Evolutionary conservation across 2,888 invertebrate species (phyloP).

Genomic region (Rapana venosa): DNA sequence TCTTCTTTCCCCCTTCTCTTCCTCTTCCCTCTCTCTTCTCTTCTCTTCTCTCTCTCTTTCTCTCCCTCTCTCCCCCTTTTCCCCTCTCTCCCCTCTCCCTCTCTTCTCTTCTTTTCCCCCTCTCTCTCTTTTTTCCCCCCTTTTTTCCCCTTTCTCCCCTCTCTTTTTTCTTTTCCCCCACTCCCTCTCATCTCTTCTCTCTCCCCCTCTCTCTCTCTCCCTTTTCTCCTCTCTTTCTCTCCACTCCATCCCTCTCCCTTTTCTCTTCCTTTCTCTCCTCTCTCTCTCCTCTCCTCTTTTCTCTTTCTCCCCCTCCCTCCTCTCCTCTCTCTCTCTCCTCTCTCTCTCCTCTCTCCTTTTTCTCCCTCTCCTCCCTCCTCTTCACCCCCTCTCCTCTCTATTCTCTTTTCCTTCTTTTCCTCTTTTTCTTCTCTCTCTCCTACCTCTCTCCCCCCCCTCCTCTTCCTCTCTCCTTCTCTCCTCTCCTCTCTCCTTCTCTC

Average conservation of each 20-base stretch:
- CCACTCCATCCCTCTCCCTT: too few relatives aligned
- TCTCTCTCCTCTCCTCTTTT: neutral
- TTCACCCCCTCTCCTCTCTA: neutral
- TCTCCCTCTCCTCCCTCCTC: neutral
- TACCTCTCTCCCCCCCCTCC: neutral
- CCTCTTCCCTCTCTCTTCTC: neutral
- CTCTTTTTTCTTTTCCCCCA: neutral
- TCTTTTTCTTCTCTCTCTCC: neutral
- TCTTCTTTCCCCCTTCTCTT: neutral
- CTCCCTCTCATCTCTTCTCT: neutral
- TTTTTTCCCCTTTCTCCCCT: neutral
- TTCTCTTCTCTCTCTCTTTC: too few relatives aligned
- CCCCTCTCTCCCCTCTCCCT: neutral
- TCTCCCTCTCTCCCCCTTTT: neutral
- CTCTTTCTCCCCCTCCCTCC: too few relatives aligned
- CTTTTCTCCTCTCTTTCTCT: neutral
- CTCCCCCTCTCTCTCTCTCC: neutral
- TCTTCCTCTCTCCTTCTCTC: too few relatives aligned
- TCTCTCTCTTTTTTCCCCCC: constrained; percentile 16
- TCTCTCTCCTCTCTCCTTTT: neutral
- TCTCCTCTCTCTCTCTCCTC: too few relatives aligned
- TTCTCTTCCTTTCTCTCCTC: neutral
- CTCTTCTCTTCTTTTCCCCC: neutral
- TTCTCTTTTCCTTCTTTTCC: neutral
- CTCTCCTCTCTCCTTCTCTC: too few relatives aligned